Evolutionary conservation across 1,140 invertebrate genomes (phyloP).

Genomic region (Cardiocondyla obscurior): DNA sequence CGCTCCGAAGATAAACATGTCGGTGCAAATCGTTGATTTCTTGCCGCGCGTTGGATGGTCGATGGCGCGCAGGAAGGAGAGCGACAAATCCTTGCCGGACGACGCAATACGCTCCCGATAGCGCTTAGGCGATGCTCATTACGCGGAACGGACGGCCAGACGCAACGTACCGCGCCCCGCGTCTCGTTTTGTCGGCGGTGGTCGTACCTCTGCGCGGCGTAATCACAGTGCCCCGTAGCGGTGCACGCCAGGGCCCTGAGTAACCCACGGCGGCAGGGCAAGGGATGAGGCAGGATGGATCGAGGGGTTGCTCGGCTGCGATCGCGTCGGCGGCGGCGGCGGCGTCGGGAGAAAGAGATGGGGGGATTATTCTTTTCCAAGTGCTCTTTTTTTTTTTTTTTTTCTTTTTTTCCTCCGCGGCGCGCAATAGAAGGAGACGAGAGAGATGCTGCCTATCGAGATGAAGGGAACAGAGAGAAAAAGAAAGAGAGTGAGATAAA

Average conservation of each 20-base stretch:
- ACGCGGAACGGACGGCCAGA: slow-evolving; percentile 67
- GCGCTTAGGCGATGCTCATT: slow-evolving; percentile 71
- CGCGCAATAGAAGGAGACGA: slow-evolving; percentile 50
- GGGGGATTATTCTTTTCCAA: slow-evolving; percentile 45
- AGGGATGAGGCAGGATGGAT: slow-evolving; percentile 56
- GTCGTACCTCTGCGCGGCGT: slow-evolving; percentile 73
- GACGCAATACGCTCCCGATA: slow-evolving; percentile 17
- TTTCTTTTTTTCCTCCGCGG: not conserved
- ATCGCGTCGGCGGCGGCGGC: slow-evolving; percentile 7
- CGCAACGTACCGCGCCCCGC: slow-evolving; percentile 66
- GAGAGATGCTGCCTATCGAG: slow-evolving; percentile 50
- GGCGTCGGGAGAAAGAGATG: slow-evolving; percentile 2
- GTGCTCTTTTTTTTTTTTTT: slow-evolving; percentile 33
- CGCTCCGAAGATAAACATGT: slow-evolving; percentile 47
- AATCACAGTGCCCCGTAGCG: slow-evolving; percentile 83
- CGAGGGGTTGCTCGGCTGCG: slow-evolving; percentile 32
- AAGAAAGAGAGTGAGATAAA: not conserved
- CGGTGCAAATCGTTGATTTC: slow-evolving; percentile 39
- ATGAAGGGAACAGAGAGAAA: slow-evolving; percentile 25
- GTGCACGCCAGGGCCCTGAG: slow-evolving; percentile 61
- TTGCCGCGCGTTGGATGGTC: not conserved
- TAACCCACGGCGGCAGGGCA: slow-evolving; percentile 67
- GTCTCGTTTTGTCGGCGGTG: slow-evolving; percentile 80
- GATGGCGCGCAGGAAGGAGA: not conserved
- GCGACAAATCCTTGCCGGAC: slow-evolving; percentile 49